phyloP scores from a whole-genome alignment of 2,797 vertebrate species.

The Heterohyrax brucei region DNA sequence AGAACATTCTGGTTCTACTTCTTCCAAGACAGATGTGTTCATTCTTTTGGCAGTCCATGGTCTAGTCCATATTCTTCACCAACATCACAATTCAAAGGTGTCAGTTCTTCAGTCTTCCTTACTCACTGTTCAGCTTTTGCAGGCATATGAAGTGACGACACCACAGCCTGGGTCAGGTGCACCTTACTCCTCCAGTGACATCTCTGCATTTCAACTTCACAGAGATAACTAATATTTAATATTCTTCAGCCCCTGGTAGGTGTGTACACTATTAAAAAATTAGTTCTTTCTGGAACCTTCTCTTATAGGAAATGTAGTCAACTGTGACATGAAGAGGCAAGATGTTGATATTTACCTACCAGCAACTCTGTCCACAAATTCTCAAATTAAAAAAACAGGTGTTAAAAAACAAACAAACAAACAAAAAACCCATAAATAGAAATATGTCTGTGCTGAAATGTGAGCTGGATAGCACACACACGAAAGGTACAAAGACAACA shows the following conservation, averaged over 20 bases:
- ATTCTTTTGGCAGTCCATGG: too few relatives aligned
- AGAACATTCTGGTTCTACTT: too few relatives aligned
- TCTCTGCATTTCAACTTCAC: too few relatives aligned
- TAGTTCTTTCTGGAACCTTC: conserved; percentile 32
- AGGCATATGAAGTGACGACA: too few relatives aligned
- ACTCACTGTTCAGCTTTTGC: too few relatives aligned
- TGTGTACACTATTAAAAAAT: conserved; percentile 18
- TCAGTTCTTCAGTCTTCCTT: too few relatives aligned
- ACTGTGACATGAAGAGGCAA: conserved; percentile 63
- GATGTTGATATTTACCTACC: conserved; percentile 30
- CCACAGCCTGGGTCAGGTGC: too few relatives aligned
- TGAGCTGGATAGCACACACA: conserved; percentile 2
- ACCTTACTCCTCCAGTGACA: too few relatives aligned
- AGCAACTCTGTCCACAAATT: conserved; percentile 32
- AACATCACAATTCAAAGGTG: too few relatives aligned
- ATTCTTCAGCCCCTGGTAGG: neutral
- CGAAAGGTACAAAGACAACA: neutral
- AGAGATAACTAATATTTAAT: conserved; percentile 31
- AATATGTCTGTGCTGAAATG: neutral
- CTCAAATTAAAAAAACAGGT: neutral
- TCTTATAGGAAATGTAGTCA: conserved; percentile 47
- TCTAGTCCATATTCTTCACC: too few relatives aligned
- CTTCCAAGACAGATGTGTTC: too few relatives aligned
- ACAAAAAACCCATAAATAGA: neutral
- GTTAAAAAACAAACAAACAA: neutral